These are phyloP conservation scores for Junco hyemalis DNA, from an alignment of 2,113 vertebrate species.

Conservation along the genomic window DNA sequence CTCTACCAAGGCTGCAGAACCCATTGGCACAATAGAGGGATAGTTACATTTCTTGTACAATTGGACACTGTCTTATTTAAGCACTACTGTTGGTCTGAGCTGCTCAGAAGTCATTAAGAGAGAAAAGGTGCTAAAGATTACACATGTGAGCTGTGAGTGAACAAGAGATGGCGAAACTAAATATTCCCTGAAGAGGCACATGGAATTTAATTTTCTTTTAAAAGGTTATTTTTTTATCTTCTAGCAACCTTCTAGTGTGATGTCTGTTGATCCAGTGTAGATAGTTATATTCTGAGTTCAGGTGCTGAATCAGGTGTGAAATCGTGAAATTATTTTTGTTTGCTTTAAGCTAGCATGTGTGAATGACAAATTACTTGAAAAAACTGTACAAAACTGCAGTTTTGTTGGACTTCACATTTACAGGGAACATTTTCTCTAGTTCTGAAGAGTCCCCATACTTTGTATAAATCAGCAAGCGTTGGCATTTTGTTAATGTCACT, in stretches of 20 bases:
- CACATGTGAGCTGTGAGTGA: background rate
- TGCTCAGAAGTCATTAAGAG: background rate
- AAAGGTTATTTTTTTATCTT: background rate
- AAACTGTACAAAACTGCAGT: background rate
- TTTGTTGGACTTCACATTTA: background rate
- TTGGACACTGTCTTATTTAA: background rate
- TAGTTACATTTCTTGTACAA: background rate
- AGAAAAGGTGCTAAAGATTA: background rate
- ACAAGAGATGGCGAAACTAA: background rate
- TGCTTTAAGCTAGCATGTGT: background rate
- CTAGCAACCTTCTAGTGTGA: background rate
- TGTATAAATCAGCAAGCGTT: constrained; percentile 25
- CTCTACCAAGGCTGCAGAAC: background rate
- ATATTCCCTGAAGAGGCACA: background rate
- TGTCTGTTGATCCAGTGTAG: background rate
- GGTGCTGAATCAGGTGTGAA: background rate
- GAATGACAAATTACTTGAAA: background rate
- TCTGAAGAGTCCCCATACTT: background rate
- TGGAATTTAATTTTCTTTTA: background rate
- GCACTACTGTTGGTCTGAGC: background rate
- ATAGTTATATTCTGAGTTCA: background rate
- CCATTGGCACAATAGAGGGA: background rate
- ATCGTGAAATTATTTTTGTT: background rate
- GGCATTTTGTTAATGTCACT: constrained; percentile 51
- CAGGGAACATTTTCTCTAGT: background rate